A percentile compares a stretch with the other conserved stretches of the same genome.
phyloP scores from a whole-genome alignment of 1,140 invertebrate species.

The Chrysopa pallens region DNA sequence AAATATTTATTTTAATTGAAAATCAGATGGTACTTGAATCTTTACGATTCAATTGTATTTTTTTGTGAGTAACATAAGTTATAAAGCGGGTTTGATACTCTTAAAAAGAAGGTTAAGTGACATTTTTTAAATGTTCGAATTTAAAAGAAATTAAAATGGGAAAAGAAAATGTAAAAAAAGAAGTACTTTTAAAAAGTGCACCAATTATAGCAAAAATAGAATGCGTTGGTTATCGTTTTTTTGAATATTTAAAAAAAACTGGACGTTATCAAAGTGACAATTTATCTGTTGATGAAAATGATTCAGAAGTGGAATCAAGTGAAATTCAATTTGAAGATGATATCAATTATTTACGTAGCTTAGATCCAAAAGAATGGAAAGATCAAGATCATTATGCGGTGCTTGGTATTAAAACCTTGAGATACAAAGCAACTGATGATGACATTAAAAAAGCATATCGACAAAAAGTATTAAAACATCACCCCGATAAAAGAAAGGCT shows the following conservation, averaged over 20 bases:
- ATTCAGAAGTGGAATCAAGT: conserved; percentile 33
- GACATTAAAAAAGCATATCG: conserved; percentile 86
- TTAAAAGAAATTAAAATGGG: conserved; percentile 10
- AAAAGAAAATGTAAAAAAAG: conserved; percentile 8
- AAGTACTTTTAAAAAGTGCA: conserved; percentile 4
- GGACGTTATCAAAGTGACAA: conserved; percentile 8
- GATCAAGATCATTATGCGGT: conserved; percentile 94
- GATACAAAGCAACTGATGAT: conserved; percentile 64
- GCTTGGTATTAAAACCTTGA: conserved; percentile 64
- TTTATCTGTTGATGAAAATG: conserved; percentile 7
- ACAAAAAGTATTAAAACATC: conserved; percentile 84
- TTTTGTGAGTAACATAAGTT: too few species aligned
- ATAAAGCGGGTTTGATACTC: too few species aligned
- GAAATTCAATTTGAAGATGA: conserved; percentile 57
- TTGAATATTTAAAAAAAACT: conserved; percentile 11
- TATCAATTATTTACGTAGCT: conserved; percentile 63
- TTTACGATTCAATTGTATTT: too few species aligned
- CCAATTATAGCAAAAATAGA: conserved; percentile 7
- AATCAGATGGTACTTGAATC: too few species aligned
- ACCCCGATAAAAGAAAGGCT: conserved; percentile 92
- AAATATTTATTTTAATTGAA: too few species aligned
- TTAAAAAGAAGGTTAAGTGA: too few species aligned
- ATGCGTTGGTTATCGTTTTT: conserved; percentile 19
- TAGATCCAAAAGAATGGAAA: conserved; percentile 96
- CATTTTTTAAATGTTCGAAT: too few species aligned